These are phyloP conservation scores for Portevinia maculata DNA, from an alignment of 2,888 invertebrate species.

Conservation along the genomic window DNA sequence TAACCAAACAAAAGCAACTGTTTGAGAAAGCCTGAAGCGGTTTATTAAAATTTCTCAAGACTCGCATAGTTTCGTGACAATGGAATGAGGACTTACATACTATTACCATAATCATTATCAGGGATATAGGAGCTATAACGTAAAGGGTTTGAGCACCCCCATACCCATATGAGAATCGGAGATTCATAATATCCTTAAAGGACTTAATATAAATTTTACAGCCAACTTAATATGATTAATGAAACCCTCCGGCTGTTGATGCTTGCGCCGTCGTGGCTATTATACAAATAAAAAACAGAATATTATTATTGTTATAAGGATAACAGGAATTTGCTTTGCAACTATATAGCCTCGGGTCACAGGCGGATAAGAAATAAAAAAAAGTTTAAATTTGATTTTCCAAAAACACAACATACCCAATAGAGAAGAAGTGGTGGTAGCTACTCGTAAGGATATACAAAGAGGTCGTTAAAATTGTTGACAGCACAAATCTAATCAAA, in stretches of 20 bases:
- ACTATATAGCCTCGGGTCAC: conserved; percentile 49
- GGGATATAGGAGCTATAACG: conserved; percentile 38
- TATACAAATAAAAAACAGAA: neutral
- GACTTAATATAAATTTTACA: conserved; percentile 70
- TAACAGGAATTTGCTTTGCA: conserved; percentile 53
- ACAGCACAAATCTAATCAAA: conserved; percentile 71
- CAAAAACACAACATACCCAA: conserved; percentile 4
- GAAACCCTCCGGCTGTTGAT: conserved; percentile 47
- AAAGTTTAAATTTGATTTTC: conserved; percentile 48
- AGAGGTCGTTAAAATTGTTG: conserved; percentile 62
- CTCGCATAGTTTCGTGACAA: conserved; percentile 38
- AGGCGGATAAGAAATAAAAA: conserved; percentile 32
- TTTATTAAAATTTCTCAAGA: conserved; percentile 73
- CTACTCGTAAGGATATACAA: conserved; percentile 6
- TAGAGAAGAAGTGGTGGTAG: neutral
- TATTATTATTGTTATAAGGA: conserved; percentile 43
- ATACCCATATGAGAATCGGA: conserved; percentile 8
- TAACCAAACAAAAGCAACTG: conserved; percentile 4
- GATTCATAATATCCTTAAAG: conserved; percentile 65
- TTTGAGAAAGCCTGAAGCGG: conserved; percentile 27
- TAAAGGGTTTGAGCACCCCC: conserved; percentile 4
- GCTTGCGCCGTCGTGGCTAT: conserved; percentile 1
- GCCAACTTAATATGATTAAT: conserved; percentile 71
- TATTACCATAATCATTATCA: conserved; percentile 45
- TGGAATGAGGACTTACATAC: neutral